phyloP scores from a whole-genome alignment of 2,797 vertebrate genomes.

The Benthosema pterotum region DNA sequence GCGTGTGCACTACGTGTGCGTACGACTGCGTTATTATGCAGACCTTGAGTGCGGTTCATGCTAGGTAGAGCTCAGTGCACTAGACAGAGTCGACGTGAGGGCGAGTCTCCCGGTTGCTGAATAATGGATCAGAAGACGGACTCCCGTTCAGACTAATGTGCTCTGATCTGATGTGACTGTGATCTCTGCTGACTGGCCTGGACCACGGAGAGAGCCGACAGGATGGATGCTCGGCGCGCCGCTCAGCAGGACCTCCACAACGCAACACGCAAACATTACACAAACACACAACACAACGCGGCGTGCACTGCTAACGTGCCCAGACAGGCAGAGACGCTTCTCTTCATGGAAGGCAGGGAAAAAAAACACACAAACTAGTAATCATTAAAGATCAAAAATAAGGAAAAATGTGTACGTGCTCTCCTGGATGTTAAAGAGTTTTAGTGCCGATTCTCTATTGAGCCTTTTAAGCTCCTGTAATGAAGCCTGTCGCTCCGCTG shows the following conservation, averaged over 20 bases:
- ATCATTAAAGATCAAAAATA: conserved; percentile 12
- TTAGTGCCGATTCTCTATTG: conserved; percentile 66
- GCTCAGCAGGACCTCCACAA: conserved; percentile 32
- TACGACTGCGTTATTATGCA: conserved; percentile 64
- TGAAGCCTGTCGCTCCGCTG: conserved; percentile 77
- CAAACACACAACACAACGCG: conserved; percentile 40
- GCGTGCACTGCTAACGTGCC: background rate
- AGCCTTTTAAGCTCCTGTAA: conserved; percentile 73
- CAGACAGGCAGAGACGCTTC: background rate
- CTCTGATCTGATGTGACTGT: conserved; percentile 81
- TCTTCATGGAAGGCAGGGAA: background rate
- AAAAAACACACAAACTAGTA: background rate
- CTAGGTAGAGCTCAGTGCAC: conserved; percentile 74
- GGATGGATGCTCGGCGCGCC: conserved; percentile 54
- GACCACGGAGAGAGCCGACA: conserved; percentile 76
- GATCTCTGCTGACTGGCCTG: conserved; percentile 74
- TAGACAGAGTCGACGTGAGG: conserved; percentile 75
- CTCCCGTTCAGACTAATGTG: conserved; percentile 79
- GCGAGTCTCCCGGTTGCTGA: conserved; percentile 79
- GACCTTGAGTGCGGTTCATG: conserved; percentile 72
- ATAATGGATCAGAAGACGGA: conserved; percentile 81
- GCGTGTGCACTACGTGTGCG: conserved; percentile 17
- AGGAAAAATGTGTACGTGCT: background rate
- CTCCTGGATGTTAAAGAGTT: conserved; percentile 38
- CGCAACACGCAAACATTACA: conserved; percentile 30